A percentile compares a stretch with the other conserved stretches of the same genome.
phyloP scores from a whole-genome alignment of 1,140 invertebrate genomes.

The Spodoptera litura region DNA sequence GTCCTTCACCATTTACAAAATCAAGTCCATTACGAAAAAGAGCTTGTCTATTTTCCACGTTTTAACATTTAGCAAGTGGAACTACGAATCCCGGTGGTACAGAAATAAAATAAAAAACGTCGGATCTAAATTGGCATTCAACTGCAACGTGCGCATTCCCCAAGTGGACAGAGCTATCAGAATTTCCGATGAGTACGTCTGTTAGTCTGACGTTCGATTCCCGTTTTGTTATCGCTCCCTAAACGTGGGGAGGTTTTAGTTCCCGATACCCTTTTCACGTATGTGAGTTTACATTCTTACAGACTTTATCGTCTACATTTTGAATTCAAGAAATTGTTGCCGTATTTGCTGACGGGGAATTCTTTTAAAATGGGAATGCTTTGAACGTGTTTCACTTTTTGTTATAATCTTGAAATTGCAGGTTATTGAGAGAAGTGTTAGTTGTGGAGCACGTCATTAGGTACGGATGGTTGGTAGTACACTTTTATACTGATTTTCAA shows the following conservation, averaged over 20 bases:
- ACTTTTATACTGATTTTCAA: too few species aligned
- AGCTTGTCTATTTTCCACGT: slow-evolving; percentile 26
- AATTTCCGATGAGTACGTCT: slow-evolving; percentile 49
- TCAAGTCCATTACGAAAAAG: neutral
- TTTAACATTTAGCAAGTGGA: slow-evolving; percentile 31
- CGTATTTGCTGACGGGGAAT: slow-evolving; percentile 25
- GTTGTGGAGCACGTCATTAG: neutral
- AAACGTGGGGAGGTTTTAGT: slow-evolving; percentile 36
- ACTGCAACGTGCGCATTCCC: slow-evolving; percentile 36
- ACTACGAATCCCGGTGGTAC: slow-evolving; percentile 22
- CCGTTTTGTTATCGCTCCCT: slow-evolving; percentile 45
- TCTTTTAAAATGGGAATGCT: slow-evolving; percentile 28
- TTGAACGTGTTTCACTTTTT: slow-evolving; percentile 6
- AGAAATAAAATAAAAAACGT: slow-evolving; percentile 36
- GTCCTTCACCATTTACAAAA: slow-evolving; percentile 1
- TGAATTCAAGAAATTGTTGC: slow-evolving; percentile 25
- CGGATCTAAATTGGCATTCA: slow-evolving; percentile 44
- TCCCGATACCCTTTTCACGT: slow-evolving; percentile 27
- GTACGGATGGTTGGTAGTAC: too few species aligned
- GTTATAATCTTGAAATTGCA: neutral
- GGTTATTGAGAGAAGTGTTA: neutral
- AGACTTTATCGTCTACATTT: slow-evolving; percentile 34
- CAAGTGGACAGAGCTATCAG: slow-evolving; percentile 47
- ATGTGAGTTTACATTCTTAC: slow-evolving; percentile 24
- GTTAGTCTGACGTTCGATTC: slow-evolving; percentile 42